A percentile compares a stretch with the other conserved stretches of the same genome.
Evolutionary conservation across 2,113 vertebrate genomes (phyloP).

Genomic region (Heteronetta atricapilla): DNA sequence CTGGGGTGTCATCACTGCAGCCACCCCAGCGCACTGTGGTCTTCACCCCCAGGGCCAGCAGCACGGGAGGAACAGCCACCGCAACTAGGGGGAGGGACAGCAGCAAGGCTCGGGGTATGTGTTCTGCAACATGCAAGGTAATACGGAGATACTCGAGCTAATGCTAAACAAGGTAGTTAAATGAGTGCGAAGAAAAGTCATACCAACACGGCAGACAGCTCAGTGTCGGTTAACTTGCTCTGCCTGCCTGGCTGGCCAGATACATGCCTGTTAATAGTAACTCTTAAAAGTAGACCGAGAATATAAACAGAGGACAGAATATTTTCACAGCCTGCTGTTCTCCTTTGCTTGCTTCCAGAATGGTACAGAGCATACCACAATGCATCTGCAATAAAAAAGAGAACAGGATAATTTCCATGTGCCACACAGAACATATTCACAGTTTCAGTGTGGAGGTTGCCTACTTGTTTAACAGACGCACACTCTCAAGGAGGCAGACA

Average conservation of each 20-base stretch:
- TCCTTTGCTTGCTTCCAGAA: neutral
- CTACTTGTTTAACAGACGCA: neutral
- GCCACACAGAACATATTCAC: neutral
- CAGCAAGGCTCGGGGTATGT: neutral
- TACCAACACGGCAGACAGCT: neutral
- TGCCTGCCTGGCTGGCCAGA: neutral
- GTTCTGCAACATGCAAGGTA: neutral
- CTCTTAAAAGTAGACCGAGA: neutral
- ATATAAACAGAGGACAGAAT: neutral
- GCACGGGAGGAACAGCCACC: neutral
- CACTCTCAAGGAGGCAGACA: neutral
- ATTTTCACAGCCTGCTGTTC: neutral
- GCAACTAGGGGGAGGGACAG: neutral
- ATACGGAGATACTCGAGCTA: neutral
- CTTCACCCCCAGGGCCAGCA: neutral
- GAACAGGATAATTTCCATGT: neutral
- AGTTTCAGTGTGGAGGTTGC: neutral
- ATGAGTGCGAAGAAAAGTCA: neutral
- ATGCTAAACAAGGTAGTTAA: neutral
- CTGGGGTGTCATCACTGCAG: fast-evolving
- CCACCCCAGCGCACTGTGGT: fast-evolving
- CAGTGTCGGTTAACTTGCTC: neutral
- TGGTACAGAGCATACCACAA: neutral
- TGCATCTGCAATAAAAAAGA: neutral
- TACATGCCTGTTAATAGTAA: neutral